phyloP scores from a whole-genome alignment of 2,797 vertebrate species.

The Sebastes steindachneri region DNA sequence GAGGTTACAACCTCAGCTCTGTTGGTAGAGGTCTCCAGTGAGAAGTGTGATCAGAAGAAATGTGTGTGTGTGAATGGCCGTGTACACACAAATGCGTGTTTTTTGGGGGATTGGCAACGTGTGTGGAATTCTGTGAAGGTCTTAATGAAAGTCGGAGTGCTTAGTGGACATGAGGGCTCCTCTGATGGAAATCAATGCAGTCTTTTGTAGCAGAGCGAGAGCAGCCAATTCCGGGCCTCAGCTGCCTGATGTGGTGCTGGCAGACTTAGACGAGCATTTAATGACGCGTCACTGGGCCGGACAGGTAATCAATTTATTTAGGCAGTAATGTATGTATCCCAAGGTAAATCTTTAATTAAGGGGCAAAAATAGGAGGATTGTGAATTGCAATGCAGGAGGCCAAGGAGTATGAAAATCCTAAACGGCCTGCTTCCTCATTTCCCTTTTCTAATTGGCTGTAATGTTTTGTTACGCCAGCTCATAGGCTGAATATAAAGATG shows the following conservation, averaged over 20 bases:
- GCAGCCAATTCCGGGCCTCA: conserved; percentile 62
- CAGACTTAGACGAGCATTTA: conserved; percentile 79
- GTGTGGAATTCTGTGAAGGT: conserved; percentile 60
- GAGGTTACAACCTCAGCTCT: background rate
- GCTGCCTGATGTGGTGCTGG: conserved; percentile 55
- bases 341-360: conserved; percentile 83
- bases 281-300: conserved; percentile 68
- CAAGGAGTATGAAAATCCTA: conserved; percentile 43
- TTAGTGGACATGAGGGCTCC: conserved; percentile 66
- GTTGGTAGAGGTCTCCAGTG: background rate
- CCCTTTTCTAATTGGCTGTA: conserved; percentile 61
- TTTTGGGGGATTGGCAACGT: conserved; percentile 18
- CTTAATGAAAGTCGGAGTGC: conserved; percentile 68
- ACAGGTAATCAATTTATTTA: conserved; percentile 83
- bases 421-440: conserved; percentile 54
- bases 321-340: conserved; percentile 84
- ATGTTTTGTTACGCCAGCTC: background rate
- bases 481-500: too few species aligned
- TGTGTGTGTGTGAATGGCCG: background rate
- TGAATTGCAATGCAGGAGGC: conserved; percentile 36
- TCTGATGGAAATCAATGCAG: conserved; percentile 80
- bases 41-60: background rate
- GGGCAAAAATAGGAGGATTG: conserved; percentile 44
- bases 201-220: conserved; percentile 67
- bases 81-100: background rate